These are phyloP conservation scores for Melanotaenia nigrans DNA, from an alignment of 2,797 vertebrate species.

Conservation along the genomic window DNA sequence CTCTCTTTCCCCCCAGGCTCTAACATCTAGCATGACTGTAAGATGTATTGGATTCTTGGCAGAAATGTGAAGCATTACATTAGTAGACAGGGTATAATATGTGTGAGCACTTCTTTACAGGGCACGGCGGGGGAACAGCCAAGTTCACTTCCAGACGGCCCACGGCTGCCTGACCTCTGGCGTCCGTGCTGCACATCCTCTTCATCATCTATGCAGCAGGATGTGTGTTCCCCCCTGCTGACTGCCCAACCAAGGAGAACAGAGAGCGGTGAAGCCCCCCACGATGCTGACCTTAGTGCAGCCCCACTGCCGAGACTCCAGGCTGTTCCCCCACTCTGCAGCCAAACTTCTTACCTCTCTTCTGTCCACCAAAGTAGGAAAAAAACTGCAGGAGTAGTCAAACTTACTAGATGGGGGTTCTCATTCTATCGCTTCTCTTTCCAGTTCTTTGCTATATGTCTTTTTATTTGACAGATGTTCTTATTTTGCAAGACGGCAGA, in stretches of 20 bases:
- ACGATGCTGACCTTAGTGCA: constrained; percentile 65
- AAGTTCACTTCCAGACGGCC: constrained; percentile 77
- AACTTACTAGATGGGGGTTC: constrained; percentile 24
- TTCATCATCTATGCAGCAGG: constrained; percentile 80
- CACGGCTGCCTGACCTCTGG: constrained; percentile 76
- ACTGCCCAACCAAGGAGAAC: constrained; percentile 74
- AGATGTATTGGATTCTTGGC: constrained; percentile 45
- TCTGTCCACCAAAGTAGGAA: constrained; percentile 32
- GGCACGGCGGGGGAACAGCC: constrained; percentile 63
- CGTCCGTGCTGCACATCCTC: constrained; percentile 67
- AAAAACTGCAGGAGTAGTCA: constrained; percentile 38
- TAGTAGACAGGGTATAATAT: constrained; percentile 50
- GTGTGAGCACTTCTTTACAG: constrained; percentile 20
- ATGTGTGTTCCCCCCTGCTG: constrained; percentile 63
- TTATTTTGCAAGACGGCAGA: constrained; percentile 56
- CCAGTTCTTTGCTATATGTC: constrained; percentile 37
- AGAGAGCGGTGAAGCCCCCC: constrained; percentile 52
- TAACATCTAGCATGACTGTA: constrained; percentile 68
- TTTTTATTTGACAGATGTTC: constrained; percentile 64
- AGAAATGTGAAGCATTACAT: constrained; percentile 56
- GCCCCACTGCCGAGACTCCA: constrained; percentile 61
- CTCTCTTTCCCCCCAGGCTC: constrained; percentile 56
- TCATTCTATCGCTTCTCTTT: constrained; percentile 31
- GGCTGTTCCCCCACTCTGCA: constrained; percentile 58
- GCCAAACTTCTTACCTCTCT: constrained; percentile 57